These are phyloP conservation scores for Philaethria dido DNA, from an alignment of 2,888 invertebrate species.

Conservation along the genomic window DNA sequence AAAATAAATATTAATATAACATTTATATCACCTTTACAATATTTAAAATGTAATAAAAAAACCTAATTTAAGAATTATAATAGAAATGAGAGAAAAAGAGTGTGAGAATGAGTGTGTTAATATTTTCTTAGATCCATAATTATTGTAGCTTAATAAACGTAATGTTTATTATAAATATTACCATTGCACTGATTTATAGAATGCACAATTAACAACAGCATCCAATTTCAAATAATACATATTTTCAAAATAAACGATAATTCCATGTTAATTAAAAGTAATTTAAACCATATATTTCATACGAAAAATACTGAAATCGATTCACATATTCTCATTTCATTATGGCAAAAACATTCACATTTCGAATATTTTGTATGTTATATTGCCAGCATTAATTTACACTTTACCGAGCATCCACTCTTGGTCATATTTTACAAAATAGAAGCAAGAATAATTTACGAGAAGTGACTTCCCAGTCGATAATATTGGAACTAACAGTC, in stretches of 20 bases:
- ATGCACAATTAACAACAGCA: neutral
- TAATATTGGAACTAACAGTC: conserved; percentile 36
- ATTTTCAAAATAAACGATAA: neutral
- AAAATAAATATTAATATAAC: no score
- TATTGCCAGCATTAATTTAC: conserved; percentile 28
- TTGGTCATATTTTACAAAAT: conserved; percentile 42
- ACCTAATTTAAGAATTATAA: no score
- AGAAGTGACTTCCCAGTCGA: conserved; percentile 42
- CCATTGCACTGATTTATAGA: no score
- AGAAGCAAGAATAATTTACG: conserved; percentile 47
- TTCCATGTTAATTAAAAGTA: neutral
- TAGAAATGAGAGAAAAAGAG: no score
- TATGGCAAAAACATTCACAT: neutral
- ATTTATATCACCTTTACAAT: no score
- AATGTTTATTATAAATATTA: no score
- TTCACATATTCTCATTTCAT: neutral
- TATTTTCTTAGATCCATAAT: no score
- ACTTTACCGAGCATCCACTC: conserved; percentile 30
- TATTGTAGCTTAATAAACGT: no score
- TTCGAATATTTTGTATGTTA: conserved; percentile 17
- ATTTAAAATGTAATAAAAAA: no score
- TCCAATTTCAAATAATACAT: no score
- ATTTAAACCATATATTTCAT: neutral
- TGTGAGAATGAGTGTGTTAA: no score
- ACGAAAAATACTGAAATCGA: neutral